phyloP scores from a whole-genome alignment of 2,797 vertebrate genomes.

The Phalloptychus januarius region DNA sequence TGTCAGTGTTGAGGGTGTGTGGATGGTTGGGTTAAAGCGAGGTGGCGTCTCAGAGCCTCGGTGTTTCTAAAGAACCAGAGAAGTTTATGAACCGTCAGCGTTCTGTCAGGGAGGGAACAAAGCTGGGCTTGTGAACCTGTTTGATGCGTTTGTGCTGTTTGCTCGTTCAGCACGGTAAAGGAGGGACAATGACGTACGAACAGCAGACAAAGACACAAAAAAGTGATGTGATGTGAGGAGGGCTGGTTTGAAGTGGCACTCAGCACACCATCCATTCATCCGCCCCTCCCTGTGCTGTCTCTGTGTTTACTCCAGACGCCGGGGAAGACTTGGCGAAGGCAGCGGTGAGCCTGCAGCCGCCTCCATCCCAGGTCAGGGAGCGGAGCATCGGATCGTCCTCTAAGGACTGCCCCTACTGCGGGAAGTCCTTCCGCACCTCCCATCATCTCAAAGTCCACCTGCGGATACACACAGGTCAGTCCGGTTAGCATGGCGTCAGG shows the following conservation, averaged over 20 bases:
- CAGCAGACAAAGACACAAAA: constrained; percentile 49
- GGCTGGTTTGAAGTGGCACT: constrained; percentile 87
- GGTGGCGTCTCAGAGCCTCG: constrained; percentile 64
- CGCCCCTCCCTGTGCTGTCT: constrained; percentile 53
- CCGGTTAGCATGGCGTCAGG: neutral
- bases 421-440: constrained; percentile 98
- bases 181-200: constrained; percentile 67
- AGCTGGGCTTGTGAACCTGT: constrained; percentile 81
- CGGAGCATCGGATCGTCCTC: constrained; percentile 90
- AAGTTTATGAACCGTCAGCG: constrained; percentile 94
- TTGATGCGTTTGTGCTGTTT: constrained; percentile 90
- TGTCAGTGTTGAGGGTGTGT: constrained; percentile 36
- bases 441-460: constrained; percentile 99
- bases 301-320: constrained; percentile 84
- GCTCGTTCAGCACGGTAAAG: constrained; percentile 83
- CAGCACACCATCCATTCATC: constrained; percentile 81
- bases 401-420: constrained; percentile 98
- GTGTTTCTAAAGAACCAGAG: constrained; percentile 79
- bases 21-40: constrained; percentile 35
- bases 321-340: constrained; percentile 94
- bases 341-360: constrained; percentile 85
- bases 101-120: constrained; percentile 92
- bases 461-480: constrained; percentile 99
- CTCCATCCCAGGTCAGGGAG: constrained; percentile 91
- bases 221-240: constrained; percentile 81